Conservation (phyloP, 2,113 vertebrate genomes). For the Elanoides forficatus region DNA sequence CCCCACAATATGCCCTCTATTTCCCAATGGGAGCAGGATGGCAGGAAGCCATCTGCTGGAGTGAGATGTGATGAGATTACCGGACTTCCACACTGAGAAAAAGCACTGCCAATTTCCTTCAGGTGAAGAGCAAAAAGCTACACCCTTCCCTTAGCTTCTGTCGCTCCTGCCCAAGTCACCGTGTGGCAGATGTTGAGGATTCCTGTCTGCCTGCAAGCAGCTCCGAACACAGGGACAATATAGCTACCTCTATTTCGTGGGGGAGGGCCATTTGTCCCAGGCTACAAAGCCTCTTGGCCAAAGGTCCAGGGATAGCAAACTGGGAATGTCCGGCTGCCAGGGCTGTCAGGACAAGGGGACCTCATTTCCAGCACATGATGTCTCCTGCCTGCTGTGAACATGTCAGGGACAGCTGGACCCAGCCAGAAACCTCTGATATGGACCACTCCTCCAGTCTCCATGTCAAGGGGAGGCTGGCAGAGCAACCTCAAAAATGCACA, state of each 20-base stretch:
- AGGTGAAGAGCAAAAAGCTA: background rate
- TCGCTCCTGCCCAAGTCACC: background rate
- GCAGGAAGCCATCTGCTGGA: background rate
- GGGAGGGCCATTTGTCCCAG: background rate
- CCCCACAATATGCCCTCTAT: background rate
- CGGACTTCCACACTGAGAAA: background rate
- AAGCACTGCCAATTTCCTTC: background rate
- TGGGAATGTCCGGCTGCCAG: background rate
- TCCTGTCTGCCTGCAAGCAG: background rate
- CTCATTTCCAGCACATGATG: background rate
- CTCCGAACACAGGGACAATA: background rate
- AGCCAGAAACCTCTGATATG: background rate
- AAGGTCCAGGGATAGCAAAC: background rate
- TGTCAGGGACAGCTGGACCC: background rate
- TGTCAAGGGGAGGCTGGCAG: background rate
- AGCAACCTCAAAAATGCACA: conserved; percentile 19
- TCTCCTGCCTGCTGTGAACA: background rate
- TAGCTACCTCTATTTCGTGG: background rate
- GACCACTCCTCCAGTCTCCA: background rate
- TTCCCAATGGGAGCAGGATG: accelerated
- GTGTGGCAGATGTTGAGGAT: accelerated
- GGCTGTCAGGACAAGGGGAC: background rate
- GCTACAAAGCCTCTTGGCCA: background rate
- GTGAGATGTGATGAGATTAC: background rate
- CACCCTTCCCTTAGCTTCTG: background rate